Percentiles rank a stretch among this genome's conserved stretches.
phyloP scores from a whole-genome alignment of 1,140 invertebrate genomes.

The Procambarus clarkii region DNA sequence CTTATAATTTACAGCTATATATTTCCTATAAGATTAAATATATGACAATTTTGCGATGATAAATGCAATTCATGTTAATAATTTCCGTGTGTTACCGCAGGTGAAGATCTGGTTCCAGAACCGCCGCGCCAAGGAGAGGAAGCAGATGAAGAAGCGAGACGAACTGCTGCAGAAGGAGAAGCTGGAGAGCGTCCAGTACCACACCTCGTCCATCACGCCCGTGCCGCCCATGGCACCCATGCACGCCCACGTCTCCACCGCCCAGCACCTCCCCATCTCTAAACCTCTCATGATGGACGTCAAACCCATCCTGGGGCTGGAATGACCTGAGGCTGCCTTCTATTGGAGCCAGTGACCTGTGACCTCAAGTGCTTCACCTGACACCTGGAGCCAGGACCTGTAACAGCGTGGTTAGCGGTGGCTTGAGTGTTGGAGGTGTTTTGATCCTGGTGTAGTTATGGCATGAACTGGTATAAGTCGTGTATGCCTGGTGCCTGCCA shows the following conservation, averaged over 20 bases:
- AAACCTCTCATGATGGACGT: constrained; percentile 59
- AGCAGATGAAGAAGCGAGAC: constrained; percentile 65
- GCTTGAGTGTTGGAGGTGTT: too few relatives aligned
- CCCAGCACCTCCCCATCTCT: constrained; percentile 15
- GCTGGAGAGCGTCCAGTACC: constrained; percentile 35
- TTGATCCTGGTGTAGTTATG: too few relatives aligned
- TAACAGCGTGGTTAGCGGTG: background rate
- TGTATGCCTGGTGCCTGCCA: background rate
- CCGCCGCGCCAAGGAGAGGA: constrained; percentile 89
- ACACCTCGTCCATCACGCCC: constrained; percentile 41
- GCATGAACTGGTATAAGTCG: background rate
- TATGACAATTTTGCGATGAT: background rate
- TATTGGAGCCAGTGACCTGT: constrained; percentile 33
- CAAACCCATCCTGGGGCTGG: constrained; percentile 49
- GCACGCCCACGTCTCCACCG: constrained; percentile 50
- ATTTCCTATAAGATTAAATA: background rate
- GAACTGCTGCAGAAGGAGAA: constrained; percentile 63
- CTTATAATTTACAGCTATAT: too few relatives aligned
- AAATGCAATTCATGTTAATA: background rate
- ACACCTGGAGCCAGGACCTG: background rate
- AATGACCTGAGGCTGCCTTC: constrained; percentile 45
- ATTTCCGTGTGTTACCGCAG: constrained; percentile 75
- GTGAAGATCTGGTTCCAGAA: constrained; percentile 97
- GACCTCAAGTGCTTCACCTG: background rate
- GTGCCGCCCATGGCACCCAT: constrained; percentile 40